These are phyloP conservation scores for Puffinus mauretanicus DNA, from an alignment of 2,113 vertebrate genomes.

Conservation along the genomic window DNA sequence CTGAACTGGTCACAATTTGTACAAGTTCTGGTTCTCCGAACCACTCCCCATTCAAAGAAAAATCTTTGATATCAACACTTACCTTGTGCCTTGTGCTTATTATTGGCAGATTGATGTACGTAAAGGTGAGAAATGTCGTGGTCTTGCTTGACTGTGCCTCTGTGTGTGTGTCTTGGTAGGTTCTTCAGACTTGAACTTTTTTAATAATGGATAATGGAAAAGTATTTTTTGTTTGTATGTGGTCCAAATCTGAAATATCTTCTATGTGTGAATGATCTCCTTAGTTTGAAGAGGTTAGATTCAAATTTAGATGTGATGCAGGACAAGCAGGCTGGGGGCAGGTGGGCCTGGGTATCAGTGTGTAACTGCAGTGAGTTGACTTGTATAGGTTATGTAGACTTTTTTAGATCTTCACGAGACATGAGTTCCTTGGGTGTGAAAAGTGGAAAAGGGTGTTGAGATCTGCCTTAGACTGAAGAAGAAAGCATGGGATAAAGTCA, in stretches of 20 bases:
- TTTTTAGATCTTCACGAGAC: conserved; percentile 5
- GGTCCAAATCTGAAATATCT: not conserved
- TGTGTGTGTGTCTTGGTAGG: not conserved
- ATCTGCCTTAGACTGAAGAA: not conserved
- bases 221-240: not conserved
- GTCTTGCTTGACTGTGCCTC: not conserved
- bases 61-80: not conserved
- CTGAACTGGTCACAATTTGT: not conserved
- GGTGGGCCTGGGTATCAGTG: not conserved
- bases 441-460: not conserved
- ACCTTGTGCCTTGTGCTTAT: accelerated
- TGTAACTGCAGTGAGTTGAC: not conserved
- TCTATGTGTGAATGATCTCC: not conserved
- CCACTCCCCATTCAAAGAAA: not conserved
- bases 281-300: not conserved
- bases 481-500: not conserved
- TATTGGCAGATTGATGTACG: accelerated
- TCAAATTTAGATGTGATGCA: not conserved
- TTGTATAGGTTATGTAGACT: not conserved
- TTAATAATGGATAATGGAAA: not conserved
- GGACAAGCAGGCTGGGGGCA: not conserved
- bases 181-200: not conserved
- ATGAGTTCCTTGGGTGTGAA: not conserved
- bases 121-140: not conserved
- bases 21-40: not conserved